Base-by-base conservation (phyloP, 2,888 invertebrate genomes). In the Perdita meconis region DNA sequence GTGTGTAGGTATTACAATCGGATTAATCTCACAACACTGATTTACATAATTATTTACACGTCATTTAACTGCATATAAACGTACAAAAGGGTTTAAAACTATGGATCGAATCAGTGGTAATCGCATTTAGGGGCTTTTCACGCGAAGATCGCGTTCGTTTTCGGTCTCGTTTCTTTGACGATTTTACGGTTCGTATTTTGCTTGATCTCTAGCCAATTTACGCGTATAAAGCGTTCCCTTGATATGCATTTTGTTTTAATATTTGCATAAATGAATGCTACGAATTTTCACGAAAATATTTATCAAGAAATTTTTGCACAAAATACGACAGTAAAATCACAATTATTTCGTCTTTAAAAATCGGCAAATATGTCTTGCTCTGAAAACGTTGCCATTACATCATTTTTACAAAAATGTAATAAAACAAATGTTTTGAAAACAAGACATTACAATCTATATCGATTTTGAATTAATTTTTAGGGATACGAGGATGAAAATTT, bases 51-150 rank as follows among this genome's bases (percentile, higher is more conserved):
- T 84, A 86, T 81, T 77, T 87, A 87, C 72, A 85, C 78, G 85
- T 89, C 82, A 89, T 89, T 90, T 89, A 90, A 90, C 89, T 90
- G 90, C 90, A 90, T 90, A 90, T 89, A 90, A 89, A 90, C 87
- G 87, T 90, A 90, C 86, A 90, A 90, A 90, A 90, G 73, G 85
- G 50, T 86, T 87, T 80, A 87, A 86, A 86, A 85, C 85, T 88
- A 87, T 82, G 81, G 81, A 80, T 83, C 81, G 83, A 80, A 73
- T 84, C 80, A 69, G 74, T 82, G 80, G 69, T 81, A 76, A 79
- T 76, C 73, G 73, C 69, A 56, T 55, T n/a, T 12, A 44, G 76
- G 81, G 75, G 70, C 71, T 22, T 69, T 24, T 38, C 19, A 50
- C 26, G 30, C 36, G 26, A 26, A 24, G 57, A 24, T 42, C 53